Evolutionary conservation across 1,140 invertebrate genomes (phyloP), one percentile per base, ranked within the genome.

Genomic region (Drosophila nannoptera): DNA sequence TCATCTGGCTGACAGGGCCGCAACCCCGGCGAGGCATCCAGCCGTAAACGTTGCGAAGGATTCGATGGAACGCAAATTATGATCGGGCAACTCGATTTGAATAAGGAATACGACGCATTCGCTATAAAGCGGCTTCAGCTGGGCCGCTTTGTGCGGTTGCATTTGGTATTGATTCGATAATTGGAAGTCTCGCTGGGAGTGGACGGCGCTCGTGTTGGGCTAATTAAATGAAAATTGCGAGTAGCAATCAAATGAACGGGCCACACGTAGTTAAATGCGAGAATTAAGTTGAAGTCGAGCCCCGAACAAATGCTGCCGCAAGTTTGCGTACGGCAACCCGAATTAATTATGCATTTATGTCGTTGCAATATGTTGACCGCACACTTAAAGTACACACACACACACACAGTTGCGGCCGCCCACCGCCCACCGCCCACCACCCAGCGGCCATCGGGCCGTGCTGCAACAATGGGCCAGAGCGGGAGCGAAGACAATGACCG

Each of bases 291-390:
- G 60, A 38, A 60, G 70, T 67, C 62, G 67, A 4, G 50, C 12
- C 14, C 49, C 42, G n/a, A 14, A 50, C 67, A 56, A 53, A 71
- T 63, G 56, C 74, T 45, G 32, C 35, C 33, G 32, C 40, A 36
- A 55, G 67, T 69, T 68, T 61, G 60, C 69, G 65, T 59, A 73
- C 61, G 72, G 74, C 77, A 75, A 86, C 74, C 77, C 82, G 86
- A 77, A 86, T 87, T 86, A 87, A 86, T 86, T 86, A 87, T 86
- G 82, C 71, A 87, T 86, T 86, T 81, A 87, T 73, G 81, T 86
- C 81, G 74, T 77, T 86, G 77, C 82, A 86, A 86, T 77, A 82
- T 86, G 81, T 82, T 67, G 55, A 52, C 52, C 67, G 22, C 62
- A 73, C 60, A 71, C 48, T 36, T 33, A 52, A 16, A 52, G 38